Base-by-base conservation (phyloP, 2,888 invertebrate species). In the Macaria liturata region DNA sequence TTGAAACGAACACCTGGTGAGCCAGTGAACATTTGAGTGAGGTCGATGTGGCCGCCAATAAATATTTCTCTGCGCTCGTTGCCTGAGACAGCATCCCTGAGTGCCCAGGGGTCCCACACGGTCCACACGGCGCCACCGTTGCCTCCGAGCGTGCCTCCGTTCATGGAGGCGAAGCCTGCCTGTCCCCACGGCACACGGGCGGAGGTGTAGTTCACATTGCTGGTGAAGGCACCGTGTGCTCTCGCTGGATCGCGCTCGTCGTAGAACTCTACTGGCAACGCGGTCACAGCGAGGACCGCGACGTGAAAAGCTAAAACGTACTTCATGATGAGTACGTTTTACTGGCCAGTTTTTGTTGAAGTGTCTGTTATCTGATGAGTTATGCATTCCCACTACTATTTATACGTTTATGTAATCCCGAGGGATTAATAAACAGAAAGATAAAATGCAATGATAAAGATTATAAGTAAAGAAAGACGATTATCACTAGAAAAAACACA, bases 51-150 rank as follows among this genome's bases (percentile, higher is more conserved):
- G n/a, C 53, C 57, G 8, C 51, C 40, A 6, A 62, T 4, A 7
- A 51, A 51, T 34, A 62, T 32, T 46, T 44, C 43, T 37, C 63
- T 57, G 31, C 31, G 49, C 0, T 47, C 47, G 31, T 58, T 46
- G 32, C 48, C 32, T 9, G 7, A 3, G 32, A 60, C 4, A 3
- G 60, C 60, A 4, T 54, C 53, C 4, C 57, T 49, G 9, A 63
- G 48, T 20, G 63, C 60, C 54, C 53, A 62, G 45, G 59, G 37
- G 46, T 62, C 62, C 54, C 56, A 59, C 9, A 62, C 62, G 7
- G 52, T 54, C 60, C 63, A 60, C 4, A 45, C 47, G 7, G 53
- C 37, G 8, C 63, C 63, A 4, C 57, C 60, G 7, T n/a, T n/a
- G 3, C 63, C 60, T 3, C 63, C 63, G 45, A 9, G 42, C 40